These are phyloP conservation scores for Yponomeuta sedellus DNA, from an alignment of 2,888 invertebrate species.

Conservation along the genomic window DNA sequence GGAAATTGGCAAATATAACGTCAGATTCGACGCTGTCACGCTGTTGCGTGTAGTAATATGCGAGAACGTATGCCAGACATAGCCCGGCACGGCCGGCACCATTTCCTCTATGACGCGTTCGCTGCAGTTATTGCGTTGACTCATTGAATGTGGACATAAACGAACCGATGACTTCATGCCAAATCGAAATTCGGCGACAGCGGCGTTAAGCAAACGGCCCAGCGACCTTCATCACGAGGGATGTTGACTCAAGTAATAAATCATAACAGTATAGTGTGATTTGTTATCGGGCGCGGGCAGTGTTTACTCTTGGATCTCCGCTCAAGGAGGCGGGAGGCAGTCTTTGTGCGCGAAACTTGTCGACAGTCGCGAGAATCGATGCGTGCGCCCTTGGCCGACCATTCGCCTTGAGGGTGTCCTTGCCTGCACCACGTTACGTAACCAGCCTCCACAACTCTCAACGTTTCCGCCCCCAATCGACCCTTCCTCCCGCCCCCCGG, in stretches of 20 bases:
- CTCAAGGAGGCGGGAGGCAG: slow-evolving; percentile 11
- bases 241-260: slow-evolving; percentile 16
- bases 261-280: slow-evolving; percentile 13
- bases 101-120: slow-evolving; percentile 5
- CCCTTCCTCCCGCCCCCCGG: slow-evolving; percentile 4
- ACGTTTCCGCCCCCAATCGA: slow-evolving; percentile 6
- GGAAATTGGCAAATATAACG: background rate
- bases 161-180: background rate
- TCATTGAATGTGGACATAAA: background rate
- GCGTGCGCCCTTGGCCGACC: slow-evolving; percentile 66
- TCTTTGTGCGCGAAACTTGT: slow-evolving; percentile 13
- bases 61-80: background rate
- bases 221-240: background rate
- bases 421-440: slow-evolving; percentile 56
- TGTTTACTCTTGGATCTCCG: slow-evolving; percentile 8
- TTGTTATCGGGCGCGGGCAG: slow-evolving; percentile 16
- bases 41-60: background rate
- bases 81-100: background rate
- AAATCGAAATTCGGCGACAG: slow-evolving; percentile 7
- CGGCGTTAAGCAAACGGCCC: slow-evolving; percentile 6
- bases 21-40: background rate
- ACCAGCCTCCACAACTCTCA: slow-evolving; percentile 26
- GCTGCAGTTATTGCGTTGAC: background rate
- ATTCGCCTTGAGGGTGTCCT: slow-evolving; percentile 34
- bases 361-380: slow-evolving; percentile 38